These are phyloP conservation scores for Thecocarcelia acutangulata DNA, from an alignment of 2,888 invertebrate species.

Conservation along the genomic window DNA sequence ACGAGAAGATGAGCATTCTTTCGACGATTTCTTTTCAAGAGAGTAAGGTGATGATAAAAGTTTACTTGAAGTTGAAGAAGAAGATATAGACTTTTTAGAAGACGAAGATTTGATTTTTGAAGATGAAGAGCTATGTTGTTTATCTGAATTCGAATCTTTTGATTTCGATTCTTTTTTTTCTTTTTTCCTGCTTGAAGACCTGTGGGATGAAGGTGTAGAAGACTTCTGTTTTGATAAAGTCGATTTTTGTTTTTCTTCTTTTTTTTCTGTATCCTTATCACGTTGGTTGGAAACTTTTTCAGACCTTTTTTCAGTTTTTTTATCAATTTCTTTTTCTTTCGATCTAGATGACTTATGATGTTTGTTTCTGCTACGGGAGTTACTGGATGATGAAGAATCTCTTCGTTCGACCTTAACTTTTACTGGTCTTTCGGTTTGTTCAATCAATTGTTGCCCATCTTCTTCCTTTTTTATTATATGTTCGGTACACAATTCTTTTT, in stretches of 20 bases:
- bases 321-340: constrained; percentile 64
- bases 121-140: constrained; percentile 67
- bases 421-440: constrained; percentile 7
- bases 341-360: constrained; percentile 57
- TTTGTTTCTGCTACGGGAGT: constrained; percentile 53
- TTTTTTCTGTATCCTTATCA: constrained; percentile 65
- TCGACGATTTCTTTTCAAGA: constrained; percentile 67
- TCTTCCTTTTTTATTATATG: constrained; percentile 10
- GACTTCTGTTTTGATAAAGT: constrained; percentile 61
- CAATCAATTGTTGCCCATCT: not conserved
- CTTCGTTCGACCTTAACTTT: constrained; percentile 43
- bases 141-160: constrained; percentile 70
- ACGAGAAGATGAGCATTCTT: constrained; percentile 61
- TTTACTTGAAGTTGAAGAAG: constrained; percentile 62
- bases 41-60: constrained; percentile 59
- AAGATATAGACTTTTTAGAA: constrained; percentile 46
- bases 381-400: constrained; percentile 29
- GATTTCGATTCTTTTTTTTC: constrained; percentile 70
- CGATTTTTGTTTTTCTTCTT: constrained; percentile 50
- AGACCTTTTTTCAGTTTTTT: constrained; percentile 63
- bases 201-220: constrained; percentile 59
- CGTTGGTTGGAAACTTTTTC: constrained; percentile 58
- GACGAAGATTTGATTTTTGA: constrained; percentile 69
- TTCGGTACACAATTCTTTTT: constrained; percentile 22
- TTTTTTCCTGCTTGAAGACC: constrained; percentile 57